Base-by-base conservation (phyloP, 2,888 invertebrate species). In the Morpho deidamia region DNA sequence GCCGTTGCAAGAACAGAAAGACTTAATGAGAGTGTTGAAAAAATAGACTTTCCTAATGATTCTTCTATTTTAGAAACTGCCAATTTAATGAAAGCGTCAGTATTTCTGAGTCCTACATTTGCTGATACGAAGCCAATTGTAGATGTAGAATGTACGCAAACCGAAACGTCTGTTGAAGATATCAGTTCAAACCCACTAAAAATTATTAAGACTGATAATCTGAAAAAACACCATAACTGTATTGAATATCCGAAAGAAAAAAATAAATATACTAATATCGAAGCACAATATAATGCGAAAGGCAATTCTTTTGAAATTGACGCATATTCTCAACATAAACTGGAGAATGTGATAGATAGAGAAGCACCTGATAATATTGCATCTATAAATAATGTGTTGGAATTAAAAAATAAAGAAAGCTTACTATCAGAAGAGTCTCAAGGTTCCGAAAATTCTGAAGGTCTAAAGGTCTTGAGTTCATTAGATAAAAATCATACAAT, bases 61-160 rank as follows among this genome's bases (percentile, higher is more conserved):
- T 64, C 80, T 51, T 83, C 83, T 50, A 79, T 86, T 55, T 71
- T 81, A 60, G 76, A 87, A 76, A 89, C 87, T 53, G 85, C 83
- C 55, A 74, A 63, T 63, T 74, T 87, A 55, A 82, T 87, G 81
- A 86, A 77, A 64, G 72, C 75, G 50, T 84, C 87, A 11, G 76
- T 88, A 35, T 76, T 85, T 57, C 70, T 88, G 54, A 88, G 88
- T 63, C 85, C 87, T 32, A 80, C 84, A 38, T 85, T 85, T 71
- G 44, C 66, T 46, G 69, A 71, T 69, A 58, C 60, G 8, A 66
- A 65, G 23, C 23, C 23, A 23, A 23, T 23, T 61, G 41, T 69
- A 47, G 50, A 59, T 56, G 49, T 49, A 14, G 43, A 54, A 37
- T 38, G 41, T 11, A 55, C 11, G 39, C 50, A 51, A 39, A n/a